phyloP scores from a whole-genome alignment of 2,888 invertebrate genomes.

The Chorisops tibialis region DNA sequence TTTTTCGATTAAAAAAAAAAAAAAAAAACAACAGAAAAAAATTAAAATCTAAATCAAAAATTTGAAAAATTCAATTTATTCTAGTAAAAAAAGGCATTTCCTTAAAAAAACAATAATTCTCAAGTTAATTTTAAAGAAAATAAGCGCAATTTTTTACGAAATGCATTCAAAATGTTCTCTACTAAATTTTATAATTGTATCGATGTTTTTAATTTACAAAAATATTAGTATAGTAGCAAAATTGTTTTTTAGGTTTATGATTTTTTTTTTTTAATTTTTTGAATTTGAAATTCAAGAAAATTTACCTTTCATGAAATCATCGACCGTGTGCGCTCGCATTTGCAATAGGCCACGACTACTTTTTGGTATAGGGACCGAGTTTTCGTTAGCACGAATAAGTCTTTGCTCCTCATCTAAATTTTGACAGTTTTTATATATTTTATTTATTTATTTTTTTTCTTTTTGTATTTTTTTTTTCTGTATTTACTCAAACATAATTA shows the following conservation, averaged over 20 bases:
- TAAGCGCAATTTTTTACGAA: not conserved
- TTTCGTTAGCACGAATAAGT: conserved; percentile 40
- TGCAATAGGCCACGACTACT: conserved; percentile 40
- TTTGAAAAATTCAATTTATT: too few species aligned
- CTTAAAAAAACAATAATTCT: too few species aligned
- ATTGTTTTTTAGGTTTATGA: conserved; percentile 6
- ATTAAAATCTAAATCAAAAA: too few species aligned
- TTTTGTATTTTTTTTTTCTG: not conserved
- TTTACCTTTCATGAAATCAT: conserved; percentile 44
- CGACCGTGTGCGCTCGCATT: conserved; percentile 42
- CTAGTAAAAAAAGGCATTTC: too few species aligned
- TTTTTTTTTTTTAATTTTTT: conserved; percentile 1
- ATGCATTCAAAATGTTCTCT: not conserved
- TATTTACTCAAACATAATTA: too few species aligned
- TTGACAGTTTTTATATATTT: not conserved
- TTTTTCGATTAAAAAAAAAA: too few species aligned
- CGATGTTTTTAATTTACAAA: not conserved
- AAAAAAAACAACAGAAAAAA: too few species aligned
- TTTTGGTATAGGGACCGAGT: conserved; percentile 34
- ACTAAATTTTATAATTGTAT: not conserved
- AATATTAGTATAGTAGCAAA: not conserved
- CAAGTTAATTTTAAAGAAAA: not conserved
- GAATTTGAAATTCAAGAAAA: not conserved
- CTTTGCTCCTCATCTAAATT: conserved; percentile 41
- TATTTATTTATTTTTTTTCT: not conserved